Base-by-base conservation (phyloP, 1,140 invertebrate genomes). In the Ceratosolen fusciceps region DNA sequence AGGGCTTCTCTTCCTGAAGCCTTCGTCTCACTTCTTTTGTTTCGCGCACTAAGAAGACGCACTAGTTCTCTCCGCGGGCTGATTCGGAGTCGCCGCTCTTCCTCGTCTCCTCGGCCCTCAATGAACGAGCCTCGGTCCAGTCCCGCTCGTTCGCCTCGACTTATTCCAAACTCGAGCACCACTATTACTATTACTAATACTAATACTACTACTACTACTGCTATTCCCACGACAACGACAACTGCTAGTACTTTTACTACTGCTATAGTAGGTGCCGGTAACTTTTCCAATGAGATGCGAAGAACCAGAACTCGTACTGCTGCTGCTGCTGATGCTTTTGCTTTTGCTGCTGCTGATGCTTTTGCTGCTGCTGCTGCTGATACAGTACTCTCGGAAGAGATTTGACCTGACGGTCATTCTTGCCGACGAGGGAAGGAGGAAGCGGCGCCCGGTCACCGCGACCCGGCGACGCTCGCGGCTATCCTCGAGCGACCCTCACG, bases 21-120 rank as follows among this genome's bases (percentile, higher is more conserved):
- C 34, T 43, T 16, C 56, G 21, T 43, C 34, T 75, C 34, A 49
- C 60, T 65, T 68, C 74, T 54, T 68, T 76, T 52, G 62, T 67
- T 74, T 60, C 54, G 31, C 70, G 52, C 70, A 54, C 47, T 54
- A 26, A 52, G n/a, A n/a, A n/a, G 37, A 54, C 31, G 31, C 71
- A 56, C 67, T 24, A 62, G 14, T 62, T 2, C 60, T 34, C 14
- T 2, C 9, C 10, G 12, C 49, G 21, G 19, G 10, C 10, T 19
- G 21, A 16, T 9, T 47, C 16, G 21, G 49, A 14, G 49, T 52
- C 21, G 19, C 49, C 16, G 24, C 24, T 31, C 2, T 24, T 24
- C 3, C 24, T 60, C 2, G n/a, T 24, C 24, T 8, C 24, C 14
- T 31, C 9, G 26, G 19, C 43, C 14, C 43, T 49, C 54, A 26